Evolutionary conservation across 1,140 invertebrate species (phyloP).

Genomic region (Cotesia glomerata): DNA sequence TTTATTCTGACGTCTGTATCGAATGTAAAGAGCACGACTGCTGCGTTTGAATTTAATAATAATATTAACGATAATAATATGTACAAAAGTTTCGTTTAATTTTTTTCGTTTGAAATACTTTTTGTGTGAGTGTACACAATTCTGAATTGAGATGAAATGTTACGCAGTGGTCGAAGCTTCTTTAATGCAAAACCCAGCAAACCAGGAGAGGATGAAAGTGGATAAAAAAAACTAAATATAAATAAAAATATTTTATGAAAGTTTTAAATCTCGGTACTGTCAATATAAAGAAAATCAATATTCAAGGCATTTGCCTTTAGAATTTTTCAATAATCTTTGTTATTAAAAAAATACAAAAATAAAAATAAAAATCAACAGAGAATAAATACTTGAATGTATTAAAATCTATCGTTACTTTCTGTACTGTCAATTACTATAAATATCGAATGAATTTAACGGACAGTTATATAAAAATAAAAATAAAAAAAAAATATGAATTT

Average conservation of each 20-base stretch:
- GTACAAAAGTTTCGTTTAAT: constrained; percentile 34
- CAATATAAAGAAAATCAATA: constrained; percentile 11
- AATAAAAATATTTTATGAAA: constrained; percentile 41
- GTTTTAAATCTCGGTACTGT: constrained; percentile 12
- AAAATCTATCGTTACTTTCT: too few species aligned
- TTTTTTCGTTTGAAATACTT: constrained; percentile 2
- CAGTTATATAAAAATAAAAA: not conserved
- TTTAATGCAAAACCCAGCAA: constrained; percentile 57
- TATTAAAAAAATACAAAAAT: not conserved
- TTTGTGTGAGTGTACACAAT: constrained; percentile 21
- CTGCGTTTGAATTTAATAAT: constrained; percentile 47
- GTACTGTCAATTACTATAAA: too few species aligned
- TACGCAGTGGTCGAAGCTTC: constrained; percentile 62
- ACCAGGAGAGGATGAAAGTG: constrained; percentile 36
- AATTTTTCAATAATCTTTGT: not conserved
- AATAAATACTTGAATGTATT: too few species aligned
- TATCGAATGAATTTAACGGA: not conserved
- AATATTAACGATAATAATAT: not conserved
- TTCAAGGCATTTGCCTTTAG: constrained; percentile 19
- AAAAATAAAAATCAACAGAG: not conserved
- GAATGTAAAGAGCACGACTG: constrained; percentile 41
- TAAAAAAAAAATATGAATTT: not conserved
- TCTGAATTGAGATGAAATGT: constrained; percentile 59
- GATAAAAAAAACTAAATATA: constrained; percentile 51
- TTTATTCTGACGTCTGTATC: constrained; percentile 31